Evolutionary conservation across 2,888 invertebrate species (phyloP), one percentile per base, ranked within the genome.

Genomic region (Drosophila subsilvestris): DNA sequence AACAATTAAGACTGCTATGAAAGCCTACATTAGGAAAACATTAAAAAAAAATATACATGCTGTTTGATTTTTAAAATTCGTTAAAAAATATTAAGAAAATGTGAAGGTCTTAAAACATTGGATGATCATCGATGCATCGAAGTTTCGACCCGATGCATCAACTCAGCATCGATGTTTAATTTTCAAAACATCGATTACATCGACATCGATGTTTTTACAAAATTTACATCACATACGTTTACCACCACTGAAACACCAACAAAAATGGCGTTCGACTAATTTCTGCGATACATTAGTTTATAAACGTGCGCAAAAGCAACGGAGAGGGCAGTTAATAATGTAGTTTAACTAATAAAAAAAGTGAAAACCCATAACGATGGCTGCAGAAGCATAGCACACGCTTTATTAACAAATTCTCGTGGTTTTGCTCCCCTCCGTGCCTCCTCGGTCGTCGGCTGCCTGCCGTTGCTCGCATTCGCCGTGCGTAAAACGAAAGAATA

Each of bases 401-500:
- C 63, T 62, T 48, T 62, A 69, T n/a, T 6, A n/a, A 37, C 6
- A 37, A 14, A 37, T 37, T 37, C 37, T 37, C 37, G 37, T n/a
- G n/a, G 37, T 37, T 37, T 37, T 37, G n/a, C 2, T 37, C 37
- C 37, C 37, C 14, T 37, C 7, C 37, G 37, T 37, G n/a, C 37
- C 37, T 37, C 37, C 14, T 37, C 37, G 37, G 37, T 37, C 37
- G 14, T n/a, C n/a, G 14, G 37, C 37, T n/a, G 14, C 37, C 37
- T 37, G 65, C 59, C 57, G 63, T 75, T 63, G 72, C 59, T 42
- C 60, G 48, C 44, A 53, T 69, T 53, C 60, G 61, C 61, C 74
- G 79, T 79, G 80, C 78, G 80, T 79, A 51, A 80, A 79, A 67
- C 68, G 57, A 74, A 80, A 74, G 74, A 79, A 78, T 69, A 65